Evolutionary conservation across 1,140 invertebrate genomes (phyloP), one percentile per base, ranked within the genome.

Genomic region (Tribolium castaneum): DNA sequence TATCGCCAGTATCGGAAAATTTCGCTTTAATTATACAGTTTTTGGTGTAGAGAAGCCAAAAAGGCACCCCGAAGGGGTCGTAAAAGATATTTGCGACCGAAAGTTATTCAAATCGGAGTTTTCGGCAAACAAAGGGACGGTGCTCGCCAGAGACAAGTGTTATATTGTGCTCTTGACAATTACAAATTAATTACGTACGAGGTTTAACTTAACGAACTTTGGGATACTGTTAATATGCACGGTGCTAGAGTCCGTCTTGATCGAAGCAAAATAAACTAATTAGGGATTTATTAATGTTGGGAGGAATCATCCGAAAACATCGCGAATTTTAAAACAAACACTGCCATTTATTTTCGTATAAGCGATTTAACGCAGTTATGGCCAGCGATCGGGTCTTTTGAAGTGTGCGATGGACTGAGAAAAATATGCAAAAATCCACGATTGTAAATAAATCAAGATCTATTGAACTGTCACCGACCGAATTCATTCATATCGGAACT

Each of bases 91-190:
- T 45, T n/a, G 25, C 25, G 1, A 30, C 25, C 25, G 6, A 30
- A 30, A 30, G 25, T 30, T 30, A 30, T 30, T 30, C 25, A 30
- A 25, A 59, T 59, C 30, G 59, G n/a, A 35, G 16, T 7, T 35
- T 34, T 66, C 25, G 12, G 34, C 54, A 59, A 25, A 66, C 59
- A 66, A 35, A 66, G 30, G 59, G 30, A 59, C 25, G 12, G 30
- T 34, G 30, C 25, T 34, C 59, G 25, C 9, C 35, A 30, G 59
- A 66, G 30, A 25, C n/a, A 66, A 25, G 25, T 66, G 45, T 66
- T 34, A 66, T 35, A 66, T 66, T 66, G 59, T 66, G n/a, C 59
- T 66, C 59, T 66, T 35, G 59, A 66, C 59, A 66, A 66, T 66
- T 66, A 22, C 25, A 35, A 66, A 66, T 66, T 66, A 66, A 66